Conservation (phyloP, 2,113 vertebrate species). For the Pteruthius melanotis region DNA sequence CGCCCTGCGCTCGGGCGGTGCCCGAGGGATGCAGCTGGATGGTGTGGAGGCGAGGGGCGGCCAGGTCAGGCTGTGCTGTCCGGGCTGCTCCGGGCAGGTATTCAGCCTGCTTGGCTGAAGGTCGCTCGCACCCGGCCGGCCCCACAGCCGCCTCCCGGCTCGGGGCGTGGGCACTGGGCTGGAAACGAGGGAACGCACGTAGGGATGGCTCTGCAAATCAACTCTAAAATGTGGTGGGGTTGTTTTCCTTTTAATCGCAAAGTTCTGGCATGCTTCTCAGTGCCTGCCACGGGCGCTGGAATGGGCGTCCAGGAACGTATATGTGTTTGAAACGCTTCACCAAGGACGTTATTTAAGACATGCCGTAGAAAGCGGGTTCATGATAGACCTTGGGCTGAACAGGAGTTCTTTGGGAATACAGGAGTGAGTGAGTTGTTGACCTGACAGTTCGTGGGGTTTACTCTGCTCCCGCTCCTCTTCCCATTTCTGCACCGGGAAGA, state of each 20-base stretch:
- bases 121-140: background rate
- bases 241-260: accelerated
- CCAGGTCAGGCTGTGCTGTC: accelerated
- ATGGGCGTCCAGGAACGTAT: accelerated
- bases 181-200: accelerated
- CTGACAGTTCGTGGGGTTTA: background rate
- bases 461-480: background rate
- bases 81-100: too few relatives aligned
- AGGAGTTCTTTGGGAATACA: background rate
- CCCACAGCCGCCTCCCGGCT: background rate
- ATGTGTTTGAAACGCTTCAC: background rate
- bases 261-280: background rate
- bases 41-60: too few relatives aligned
- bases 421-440: background rate
- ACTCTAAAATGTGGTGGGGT: accelerated
- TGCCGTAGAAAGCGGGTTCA: background rate
- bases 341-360: too few relatives aligned
- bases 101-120: background rate
- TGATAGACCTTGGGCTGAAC: background rate
- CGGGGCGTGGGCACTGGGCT: background rate
- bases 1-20: background rate
- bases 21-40: background rate
- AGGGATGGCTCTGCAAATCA: background rate
- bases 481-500: conserved; percentile 69
- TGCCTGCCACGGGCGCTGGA: accelerated